A percentile compares a stretch with the other conserved stretches of the same genome.
Conservation (phyloP, 2,113 vertebrate species). For the Albula glossodonta region DNA sequence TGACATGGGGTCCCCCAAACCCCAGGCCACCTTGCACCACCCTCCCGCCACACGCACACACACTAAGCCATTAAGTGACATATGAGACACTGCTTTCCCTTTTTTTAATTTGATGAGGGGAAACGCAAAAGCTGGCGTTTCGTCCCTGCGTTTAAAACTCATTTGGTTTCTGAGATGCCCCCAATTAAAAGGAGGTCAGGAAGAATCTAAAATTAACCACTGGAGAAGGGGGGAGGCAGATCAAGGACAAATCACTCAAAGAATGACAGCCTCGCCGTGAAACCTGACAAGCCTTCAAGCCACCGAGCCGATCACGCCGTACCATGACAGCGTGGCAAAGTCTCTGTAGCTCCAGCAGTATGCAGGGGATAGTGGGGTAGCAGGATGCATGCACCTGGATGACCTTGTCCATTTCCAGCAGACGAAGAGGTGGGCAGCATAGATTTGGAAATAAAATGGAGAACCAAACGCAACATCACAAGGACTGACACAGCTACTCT, state of each 20-base stretch:
- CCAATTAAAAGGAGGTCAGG: conserved; percentile 73
- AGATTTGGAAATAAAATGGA: not conserved
- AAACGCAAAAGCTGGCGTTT: conserved; percentile 39
- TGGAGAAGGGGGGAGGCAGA: conserved; percentile 50
- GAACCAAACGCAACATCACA: not conserved
- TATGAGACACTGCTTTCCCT: not conserved
- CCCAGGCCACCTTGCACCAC: too few relatives aligned
- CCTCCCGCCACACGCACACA: too few relatives aligned
- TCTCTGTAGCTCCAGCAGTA: not conserved
- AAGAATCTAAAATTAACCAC: conserved; percentile 66
- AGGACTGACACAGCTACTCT: not conserved
- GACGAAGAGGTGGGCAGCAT: not conserved
- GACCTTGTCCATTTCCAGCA: not conserved
- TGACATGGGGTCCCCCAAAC: not conserved
- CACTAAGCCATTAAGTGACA: not conserved
- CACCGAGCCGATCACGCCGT: not conserved
- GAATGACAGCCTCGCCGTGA: not conserved
- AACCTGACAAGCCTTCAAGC: not conserved
- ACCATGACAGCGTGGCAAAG: not conserved
- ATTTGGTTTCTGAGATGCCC: conserved; percentile 68
- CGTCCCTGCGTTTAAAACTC: conserved; percentile 51
- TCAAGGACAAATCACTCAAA: conserved; percentile 58
- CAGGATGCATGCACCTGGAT: not conserved
- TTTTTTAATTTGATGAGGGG: conserved; percentile 5
- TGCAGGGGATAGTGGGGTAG: not conserved